Evolutionary conservation across 2,113 vertebrate genomes (phyloP), one percentile per base, ranked within the genome.

Genomic region (Nesospiza acunhae): DNA sequence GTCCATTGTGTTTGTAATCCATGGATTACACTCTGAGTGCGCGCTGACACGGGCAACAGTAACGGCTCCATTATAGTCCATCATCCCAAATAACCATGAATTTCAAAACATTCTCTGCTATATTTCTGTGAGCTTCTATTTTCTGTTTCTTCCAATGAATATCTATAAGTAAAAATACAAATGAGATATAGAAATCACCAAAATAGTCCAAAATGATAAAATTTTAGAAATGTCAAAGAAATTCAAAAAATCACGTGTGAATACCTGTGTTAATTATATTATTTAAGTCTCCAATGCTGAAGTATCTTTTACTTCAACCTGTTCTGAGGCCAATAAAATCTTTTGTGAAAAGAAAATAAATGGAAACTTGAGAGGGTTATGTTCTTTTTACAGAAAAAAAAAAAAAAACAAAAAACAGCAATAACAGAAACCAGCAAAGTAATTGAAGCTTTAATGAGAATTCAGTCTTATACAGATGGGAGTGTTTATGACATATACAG

Each of bases 1-100:
- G 50, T 86, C 82, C 87, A 86, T 78, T 94, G 84, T 90, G 91
- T 91, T 50, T 75, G 35, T 96, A 94, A 95, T 95, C 94, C 93
- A 47, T 60, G 94, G 93, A 95, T 95, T 96, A 95, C 85, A 58
- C 31, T 55, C 87, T 31, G 46, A 74, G 46, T 50, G 39, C 0
- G 0, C 23, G 1, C 2, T 90, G 93, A 94, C 76, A 53, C 0
- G 1, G 77, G 28, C 33, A 70, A 35, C 68, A 67, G 63, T 68
- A 93, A 90, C 87, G 96, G 67, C 91, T 97, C 89, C 85, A 88
- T 95, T 91, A 90, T 1, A 9, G 13, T 11, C 62, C 24, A 66
- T 63, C 41, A 14, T 53, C 41, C 37, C 70, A 81, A 31, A 53
- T 21, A 67, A 31, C 17, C 91, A 49, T 18, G 46, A 81, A 78